Evolutionary conservation across 2,797 vertebrate genomes (phyloP).

Genomic region (Enteromius argenteus): DNA sequence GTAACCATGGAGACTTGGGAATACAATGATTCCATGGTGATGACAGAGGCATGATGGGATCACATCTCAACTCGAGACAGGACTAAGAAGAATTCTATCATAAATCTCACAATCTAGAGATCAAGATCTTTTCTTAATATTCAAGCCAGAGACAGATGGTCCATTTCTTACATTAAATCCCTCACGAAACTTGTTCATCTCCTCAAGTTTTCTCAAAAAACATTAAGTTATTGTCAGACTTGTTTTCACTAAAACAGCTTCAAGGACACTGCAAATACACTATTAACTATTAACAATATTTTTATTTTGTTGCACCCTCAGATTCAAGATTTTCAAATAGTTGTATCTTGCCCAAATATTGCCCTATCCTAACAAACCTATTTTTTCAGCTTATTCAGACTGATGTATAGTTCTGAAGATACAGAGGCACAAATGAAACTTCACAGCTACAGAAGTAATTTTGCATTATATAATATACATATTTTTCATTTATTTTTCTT

Average conservation of each 20-base stretch:
- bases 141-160: not conserved
- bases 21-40: slow-evolving; percentile 31
- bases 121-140: not conserved
- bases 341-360: no score
- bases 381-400: no score
- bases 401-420: not conserved
- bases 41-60: slow-evolving; percentile 26
- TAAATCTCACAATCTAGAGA: slow-evolving; percentile 3
- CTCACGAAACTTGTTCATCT: not conserved
- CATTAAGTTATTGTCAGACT: not conserved
- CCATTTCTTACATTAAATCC: not conserved
- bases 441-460: not conserved
- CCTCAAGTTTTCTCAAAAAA: not conserved
- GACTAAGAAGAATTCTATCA: not conserved
- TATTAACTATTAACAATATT: not conserved
- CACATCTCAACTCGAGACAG: slow-evolving; percentile 15
- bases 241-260: not conserved
- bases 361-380: no score
- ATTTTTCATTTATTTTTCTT: not conserved
- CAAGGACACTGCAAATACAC: not conserved
- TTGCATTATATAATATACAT: not conserved
- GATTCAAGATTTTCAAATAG: no score
- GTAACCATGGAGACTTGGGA: slow-evolving; percentile 42
- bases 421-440: not conserved
- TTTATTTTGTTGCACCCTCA: no score